Base-by-base conservation (phyloP, 1,140 invertebrate species). In the Drosophila bocqueti region DNA sequence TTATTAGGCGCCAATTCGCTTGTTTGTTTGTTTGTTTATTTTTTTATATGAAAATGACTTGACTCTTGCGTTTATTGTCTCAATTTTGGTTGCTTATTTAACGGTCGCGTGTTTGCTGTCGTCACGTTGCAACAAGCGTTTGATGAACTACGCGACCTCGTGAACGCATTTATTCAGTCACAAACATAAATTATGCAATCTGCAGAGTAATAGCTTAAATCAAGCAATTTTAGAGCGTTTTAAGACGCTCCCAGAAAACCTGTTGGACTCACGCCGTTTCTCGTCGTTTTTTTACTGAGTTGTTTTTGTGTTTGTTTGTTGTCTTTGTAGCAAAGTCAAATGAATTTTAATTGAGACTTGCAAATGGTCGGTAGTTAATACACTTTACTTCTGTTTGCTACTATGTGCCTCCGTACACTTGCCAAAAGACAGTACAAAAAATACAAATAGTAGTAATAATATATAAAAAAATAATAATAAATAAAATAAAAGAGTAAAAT, bases 261-360 rank as follows among this genome's bases (percentile, higher is more conserved):
- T 47, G 34, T 66, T 47, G 4, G 15, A 40, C 38, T 45, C 59
- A 31, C 24, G 34, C 9, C 29, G 11, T 16, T 61, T 62, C 24
- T 64, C 16, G 9, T n/a, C n/a, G 26, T 34, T 52, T 13, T 13
- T n/a, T 26, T 38, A 13, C 36, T 2, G 36, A 4, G 13, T 21
- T 29, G 26, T 31, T 36, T 49, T n/a, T 43, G 6, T 50, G 24
- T 26, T 24, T 54, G 31, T 47, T 46, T 10, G 4, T 21, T 21
- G 62, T 31, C 16, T 34, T 72, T 58, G n/a, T 79, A 52, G 65
- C 49, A 76, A 15, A 67, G 29, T 16, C 47, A 69, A 83, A 81
- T 84, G 43, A 61, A 81, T 72, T 83, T 89, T 75, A 81, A 89
- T 87, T 89, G 81, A 60, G 52, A 67, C 57, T 75, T 83, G 65